Conservation (phyloP, 2,797 vertebrate species). For the Acrocephalus scirpaceus region DNA sequence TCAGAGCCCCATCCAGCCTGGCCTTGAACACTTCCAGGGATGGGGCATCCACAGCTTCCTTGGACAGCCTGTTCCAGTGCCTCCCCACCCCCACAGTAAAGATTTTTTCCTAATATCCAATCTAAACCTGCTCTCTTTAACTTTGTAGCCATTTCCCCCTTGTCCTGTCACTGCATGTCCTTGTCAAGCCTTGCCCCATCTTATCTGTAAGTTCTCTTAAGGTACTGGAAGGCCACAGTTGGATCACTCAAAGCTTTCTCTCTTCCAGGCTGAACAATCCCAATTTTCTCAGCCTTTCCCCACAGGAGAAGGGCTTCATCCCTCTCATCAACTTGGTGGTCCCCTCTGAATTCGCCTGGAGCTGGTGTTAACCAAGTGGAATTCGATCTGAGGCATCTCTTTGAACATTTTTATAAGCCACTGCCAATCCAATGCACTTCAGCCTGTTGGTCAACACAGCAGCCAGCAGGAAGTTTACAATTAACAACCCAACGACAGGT, state of each 20-base stretch:
- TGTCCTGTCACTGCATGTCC: background rate
- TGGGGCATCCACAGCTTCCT: background rate
- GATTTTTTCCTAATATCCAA: background rate
- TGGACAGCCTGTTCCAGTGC: background rate
- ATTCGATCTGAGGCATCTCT: accelerated
- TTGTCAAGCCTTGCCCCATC: background rate
- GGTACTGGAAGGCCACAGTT: background rate
- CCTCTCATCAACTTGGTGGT: background rate
- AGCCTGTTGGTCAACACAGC: background rate
- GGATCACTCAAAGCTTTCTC: background rate
- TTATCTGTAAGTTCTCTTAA: background rate
- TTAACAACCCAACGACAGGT: too few relatives aligned
- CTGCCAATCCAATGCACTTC: background rate
- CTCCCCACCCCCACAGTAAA: background rate
- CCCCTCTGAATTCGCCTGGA: background rate
- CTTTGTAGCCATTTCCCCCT: background rate
- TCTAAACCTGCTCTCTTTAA: background rate
- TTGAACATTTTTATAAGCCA: accelerated
- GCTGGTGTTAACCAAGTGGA: background rate
- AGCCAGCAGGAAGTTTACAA: background rate
- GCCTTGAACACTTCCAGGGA: background rate
- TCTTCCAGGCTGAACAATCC: background rate
- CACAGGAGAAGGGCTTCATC: background rate
- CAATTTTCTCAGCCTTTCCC: background rate
- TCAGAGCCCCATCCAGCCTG: background rate